Percentiles rank a stretch among this genome's conserved stretches.
Evolutionary conservation across 92 coral and sea anemone species (phyloP).

Genomic region (Blastomussa wellsi): DNA sequence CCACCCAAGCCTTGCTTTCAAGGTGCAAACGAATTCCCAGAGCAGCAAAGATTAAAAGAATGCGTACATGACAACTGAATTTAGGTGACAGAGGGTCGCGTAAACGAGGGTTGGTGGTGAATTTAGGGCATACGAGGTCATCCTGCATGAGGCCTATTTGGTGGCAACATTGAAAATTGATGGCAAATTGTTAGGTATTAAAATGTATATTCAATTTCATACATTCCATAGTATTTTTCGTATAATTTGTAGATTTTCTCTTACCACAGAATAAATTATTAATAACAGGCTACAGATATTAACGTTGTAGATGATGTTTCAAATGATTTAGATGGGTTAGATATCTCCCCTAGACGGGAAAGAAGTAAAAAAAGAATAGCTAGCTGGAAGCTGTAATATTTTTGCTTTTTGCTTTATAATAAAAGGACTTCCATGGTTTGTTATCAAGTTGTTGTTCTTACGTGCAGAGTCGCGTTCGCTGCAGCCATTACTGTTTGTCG

Average conservation of each 20-base stretch:
- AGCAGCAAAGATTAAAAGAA: too few relatives aligned
- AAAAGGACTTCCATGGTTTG: background rate
- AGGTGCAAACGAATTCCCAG: too few relatives aligned
- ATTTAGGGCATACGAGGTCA: too few relatives aligned
- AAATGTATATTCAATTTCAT: background rate
- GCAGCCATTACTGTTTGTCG: too few relatives aligned
- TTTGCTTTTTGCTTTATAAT: background rate
- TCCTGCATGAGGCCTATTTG: too few relatives aligned
- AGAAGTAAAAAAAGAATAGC: background rate
- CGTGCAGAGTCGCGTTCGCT: background rate
- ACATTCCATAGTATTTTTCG: background rate
- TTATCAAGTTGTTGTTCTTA: background rate
- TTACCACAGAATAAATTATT: too few relatives aligned
- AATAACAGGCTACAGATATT: background rate
- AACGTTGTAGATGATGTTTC: background rate
- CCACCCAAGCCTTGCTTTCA: too few relatives aligned
- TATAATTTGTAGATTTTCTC: constrained; percentile 1
- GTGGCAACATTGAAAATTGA: background rate
- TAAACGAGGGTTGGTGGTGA: too few relatives aligned
- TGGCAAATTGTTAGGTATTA: too few relatives aligned
- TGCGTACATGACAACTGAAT: too few relatives aligned
- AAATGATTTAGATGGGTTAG: background rate
- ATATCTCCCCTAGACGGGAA: background rate
- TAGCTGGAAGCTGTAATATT: background rate
- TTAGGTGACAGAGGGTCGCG: too few relatives aligned